Evolutionary conservation across 2,888 invertebrate genomes (phyloP).

Genomic region (Chrysomela aeneicollis): DNA sequence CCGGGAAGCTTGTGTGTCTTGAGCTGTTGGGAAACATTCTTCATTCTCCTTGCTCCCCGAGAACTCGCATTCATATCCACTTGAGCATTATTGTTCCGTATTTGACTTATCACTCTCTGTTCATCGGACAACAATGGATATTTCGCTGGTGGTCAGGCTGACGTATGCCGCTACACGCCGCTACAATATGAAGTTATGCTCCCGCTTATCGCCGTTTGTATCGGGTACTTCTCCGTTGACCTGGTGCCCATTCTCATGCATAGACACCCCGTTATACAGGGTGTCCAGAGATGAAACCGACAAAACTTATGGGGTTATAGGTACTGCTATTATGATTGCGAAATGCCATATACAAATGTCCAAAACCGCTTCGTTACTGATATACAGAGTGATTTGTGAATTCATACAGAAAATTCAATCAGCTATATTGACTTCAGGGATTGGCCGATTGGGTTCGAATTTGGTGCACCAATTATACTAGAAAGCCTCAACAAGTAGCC

Average conservation of each 20-base stretch:
- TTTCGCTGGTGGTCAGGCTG: constrained; percentile 32
- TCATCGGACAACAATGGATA: constrained; percentile 34
- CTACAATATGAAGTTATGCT: constrained; percentile 37
- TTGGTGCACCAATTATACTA: too few relatives aligned
- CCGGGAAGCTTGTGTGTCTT: neutral
- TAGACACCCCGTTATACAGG: constrained; percentile 26
- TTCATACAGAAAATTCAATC: too few relatives aligned
- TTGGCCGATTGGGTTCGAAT: too few relatives aligned
- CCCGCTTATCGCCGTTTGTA: constrained; percentile 34
- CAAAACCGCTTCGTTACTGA: too few relatives aligned
- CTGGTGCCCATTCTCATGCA: constrained; percentile 28
- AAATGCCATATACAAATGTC: too few relatives aligned
- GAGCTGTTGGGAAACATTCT: neutral
- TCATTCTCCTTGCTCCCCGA: neutral
- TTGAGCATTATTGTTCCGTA: constrained; percentile 24
- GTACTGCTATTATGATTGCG: too few relatives aligned
- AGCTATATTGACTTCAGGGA: too few relatives aligned
- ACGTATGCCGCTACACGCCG: constrained; percentile 30
- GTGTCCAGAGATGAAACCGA: too few relatives aligned
- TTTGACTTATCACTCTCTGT: constrained; percentile 35
- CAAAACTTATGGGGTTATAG: too few relatives aligned
- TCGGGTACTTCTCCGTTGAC: constrained; percentile 32
- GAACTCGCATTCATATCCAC: constrained; percentile 11
- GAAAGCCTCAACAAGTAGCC: too few relatives aligned
- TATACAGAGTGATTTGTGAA: too few relatives aligned